phyloP scores from a whole-genome alignment of 2,113 vertebrate genomes.

The Halcyon malimbica region DNA sequence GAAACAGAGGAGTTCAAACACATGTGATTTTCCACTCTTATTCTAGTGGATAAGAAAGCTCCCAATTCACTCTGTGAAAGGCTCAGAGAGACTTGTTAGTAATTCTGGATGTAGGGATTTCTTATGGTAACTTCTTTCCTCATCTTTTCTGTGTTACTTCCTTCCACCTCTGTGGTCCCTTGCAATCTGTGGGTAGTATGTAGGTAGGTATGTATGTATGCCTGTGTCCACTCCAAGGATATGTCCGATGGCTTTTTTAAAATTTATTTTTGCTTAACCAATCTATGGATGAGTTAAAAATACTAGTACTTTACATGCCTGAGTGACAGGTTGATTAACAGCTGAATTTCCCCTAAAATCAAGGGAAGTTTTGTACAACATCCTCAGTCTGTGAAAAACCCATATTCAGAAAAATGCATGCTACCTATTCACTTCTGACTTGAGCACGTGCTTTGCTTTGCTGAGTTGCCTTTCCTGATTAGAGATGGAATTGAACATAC shows the following conservation, averaged over 20 bases:
- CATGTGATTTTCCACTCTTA: neutral
- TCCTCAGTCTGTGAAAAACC: neutral
- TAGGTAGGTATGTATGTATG: neutral
- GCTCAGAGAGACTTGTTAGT: neutral
- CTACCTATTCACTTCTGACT: neutral
- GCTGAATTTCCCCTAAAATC: neutral
- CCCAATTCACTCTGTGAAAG: neutral
- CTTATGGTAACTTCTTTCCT: neutral
- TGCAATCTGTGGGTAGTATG: neutral
- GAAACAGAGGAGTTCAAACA: neutral
- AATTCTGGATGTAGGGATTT: neutral
- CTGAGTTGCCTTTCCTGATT: constrained; percentile 23
- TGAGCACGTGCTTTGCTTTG: neutral
- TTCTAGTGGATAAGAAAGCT: neutral
- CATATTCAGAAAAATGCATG: neutral
- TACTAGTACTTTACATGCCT: neutral
- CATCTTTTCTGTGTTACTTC: neutral
- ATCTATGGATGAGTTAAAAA: neutral
- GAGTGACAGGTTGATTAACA: neutral
- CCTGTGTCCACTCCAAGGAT: neutral
- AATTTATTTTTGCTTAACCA: neutral
- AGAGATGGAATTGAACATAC: neutral
- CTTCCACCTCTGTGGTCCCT: neutral
- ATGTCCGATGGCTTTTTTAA: neutral
- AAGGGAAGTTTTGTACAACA: neutral